These are phyloP conservation scores for Latrodectus hesperus DNA, from an alignment of 2,888 invertebrate genomes.

Conservation along the genomic window DNA sequence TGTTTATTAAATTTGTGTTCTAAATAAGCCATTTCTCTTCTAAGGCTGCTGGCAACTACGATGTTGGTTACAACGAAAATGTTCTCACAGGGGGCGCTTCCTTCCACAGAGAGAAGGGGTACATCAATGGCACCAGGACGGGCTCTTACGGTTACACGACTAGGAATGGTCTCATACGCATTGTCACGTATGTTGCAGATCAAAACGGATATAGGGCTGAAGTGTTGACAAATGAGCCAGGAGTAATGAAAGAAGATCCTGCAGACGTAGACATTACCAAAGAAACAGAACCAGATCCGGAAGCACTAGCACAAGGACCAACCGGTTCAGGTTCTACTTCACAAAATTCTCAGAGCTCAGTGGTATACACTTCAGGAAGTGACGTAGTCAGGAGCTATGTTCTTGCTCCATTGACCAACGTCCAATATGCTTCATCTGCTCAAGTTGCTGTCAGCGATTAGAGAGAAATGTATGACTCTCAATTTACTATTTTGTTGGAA, in stretches of 20 bases:
- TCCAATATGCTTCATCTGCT: not conserved
- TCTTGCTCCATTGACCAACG: not conserved
- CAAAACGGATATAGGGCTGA: constrained; percentile 58
- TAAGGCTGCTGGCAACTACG: constrained; percentile 50
- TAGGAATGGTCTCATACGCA: constrained; percentile 54
- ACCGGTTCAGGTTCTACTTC: constrained; percentile 7
- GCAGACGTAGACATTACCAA: constrained; percentile 50
- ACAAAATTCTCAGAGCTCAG: not conserved
- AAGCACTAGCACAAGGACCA: constrained; percentile 30
- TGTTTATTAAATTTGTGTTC: no score
- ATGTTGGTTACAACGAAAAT: constrained; percentile 65
- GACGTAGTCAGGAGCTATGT: constrained; percentile 47
- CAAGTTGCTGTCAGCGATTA: constrained; percentile 19
- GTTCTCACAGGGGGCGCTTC: constrained; percentile 57
- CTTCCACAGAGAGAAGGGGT: constrained; percentile 54
- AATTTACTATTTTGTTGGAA: no score
- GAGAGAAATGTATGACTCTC: constrained; percentile 11
- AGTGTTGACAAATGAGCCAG: constrained; percentile 62
- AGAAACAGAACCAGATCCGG: constrained; percentile 55
- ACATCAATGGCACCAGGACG: constrained; percentile 42
- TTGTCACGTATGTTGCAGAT: constrained; percentile 64
- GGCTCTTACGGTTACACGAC: constrained; percentile 67
- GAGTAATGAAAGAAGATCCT: constrained; percentile 21
- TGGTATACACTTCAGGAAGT: constrained; percentile 6
- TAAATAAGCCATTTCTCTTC: not conserved